Base-by-base conservation (phyloP, 1,140 invertebrate species). In the Uloborus diversus region DNA sequence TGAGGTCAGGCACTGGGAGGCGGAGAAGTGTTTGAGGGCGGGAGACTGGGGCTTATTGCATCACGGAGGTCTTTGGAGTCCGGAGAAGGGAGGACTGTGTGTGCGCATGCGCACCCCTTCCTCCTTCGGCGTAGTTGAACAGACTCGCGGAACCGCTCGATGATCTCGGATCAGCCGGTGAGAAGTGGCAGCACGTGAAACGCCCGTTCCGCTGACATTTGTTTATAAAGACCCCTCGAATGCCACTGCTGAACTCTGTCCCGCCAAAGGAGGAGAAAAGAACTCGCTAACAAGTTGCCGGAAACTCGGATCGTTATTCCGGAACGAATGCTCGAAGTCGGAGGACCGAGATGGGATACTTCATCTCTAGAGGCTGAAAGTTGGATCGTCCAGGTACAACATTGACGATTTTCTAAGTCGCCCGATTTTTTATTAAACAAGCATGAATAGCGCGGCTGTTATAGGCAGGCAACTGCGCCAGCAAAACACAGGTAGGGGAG, bases 401-500 rank as follows among this genome's bases (percentile, higher is more conserved):
- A 51, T 3, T 51, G 13, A n/a, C 25, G 17, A 25, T 68, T 28
- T 11, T 4, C 3, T 30, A 14, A 14, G 27, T 68, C 17, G n/a
- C 20, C 30, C 20, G n/a, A 30, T 4, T 17, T 51, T 51, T 25
- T 17, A 32, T 25, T n/a, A 20, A 35, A 23, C 28, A 32, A 42
- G 49, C 28, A 84, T 84, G 84, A 83, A 81, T 75, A 84, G 84
- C 71, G 84, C 84, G 11, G 84, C 84, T 64, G 84, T 84, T 23
- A 84, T 84, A 28, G 84, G 84, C 49, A 79, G 84, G n/a, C 84
- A 84, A 79, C 64, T 84, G 32, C 83, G 84, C 49, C 84, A 84
- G 57, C 84, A 84, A 68, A 81, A 83, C 47, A 81, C 82, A 0
- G 81, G 79, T 23, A 70, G 84, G 28, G 84, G 83, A n/a, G 83